Percentiles rank a stretch among this genome's conserved stretches.
Evolutionary conservation across 2,113 vertebrate genomes (phyloP).

Genomic region (Pteropus alecto): DNA sequence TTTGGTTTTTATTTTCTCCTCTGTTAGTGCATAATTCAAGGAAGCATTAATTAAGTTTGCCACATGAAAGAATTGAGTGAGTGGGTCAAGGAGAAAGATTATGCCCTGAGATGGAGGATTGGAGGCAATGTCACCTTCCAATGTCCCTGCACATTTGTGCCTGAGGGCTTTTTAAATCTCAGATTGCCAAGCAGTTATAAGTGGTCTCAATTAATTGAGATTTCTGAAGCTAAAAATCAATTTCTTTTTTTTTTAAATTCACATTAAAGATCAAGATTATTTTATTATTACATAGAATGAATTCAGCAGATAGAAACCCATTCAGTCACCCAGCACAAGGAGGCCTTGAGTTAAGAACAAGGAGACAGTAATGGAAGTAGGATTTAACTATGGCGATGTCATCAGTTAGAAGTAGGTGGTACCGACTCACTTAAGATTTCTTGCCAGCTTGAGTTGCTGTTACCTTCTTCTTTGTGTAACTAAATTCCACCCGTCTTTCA

Average conservation of each 20-base stretch:
- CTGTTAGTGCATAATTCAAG: not conserved
- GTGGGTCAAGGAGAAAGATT: constrained; percentile 51
- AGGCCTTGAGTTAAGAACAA: constrained; percentile 44
- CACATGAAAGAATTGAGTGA: constrained; percentile 1
- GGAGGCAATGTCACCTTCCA: not conserved
- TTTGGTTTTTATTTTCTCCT: constrained; percentile 22
- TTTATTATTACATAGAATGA: constrained; percentile 65
- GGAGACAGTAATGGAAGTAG: not conserved
- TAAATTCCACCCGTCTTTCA: not conserved
- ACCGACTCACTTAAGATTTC: not conserved
- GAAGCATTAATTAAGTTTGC: constrained; percentile 38
- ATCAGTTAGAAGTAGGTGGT: not conserved
- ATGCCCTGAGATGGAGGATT: not conserved
- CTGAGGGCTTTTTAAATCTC: constrained; percentile 43
- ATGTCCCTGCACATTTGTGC: constrained; percentile 29
- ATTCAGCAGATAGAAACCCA: constrained; percentile 60
- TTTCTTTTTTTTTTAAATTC: constrained; percentile 64
- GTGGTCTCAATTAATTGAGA: constrained; percentile 68
- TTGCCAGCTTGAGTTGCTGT: not conserved
- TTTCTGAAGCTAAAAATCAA: constrained; percentile 73
- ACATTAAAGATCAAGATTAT: constrained; percentile 71
- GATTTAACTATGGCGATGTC: constrained; percentile 31
- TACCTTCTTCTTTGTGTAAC: not conserved
- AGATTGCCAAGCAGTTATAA: constrained; percentile 37
- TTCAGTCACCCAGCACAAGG: constrained; percentile 45